These are phyloP conservation scores for Odontocerum albicorne DNA, from an alignment of 2,888 invertebrate genomes.

Conservation along the genomic window DNA sequence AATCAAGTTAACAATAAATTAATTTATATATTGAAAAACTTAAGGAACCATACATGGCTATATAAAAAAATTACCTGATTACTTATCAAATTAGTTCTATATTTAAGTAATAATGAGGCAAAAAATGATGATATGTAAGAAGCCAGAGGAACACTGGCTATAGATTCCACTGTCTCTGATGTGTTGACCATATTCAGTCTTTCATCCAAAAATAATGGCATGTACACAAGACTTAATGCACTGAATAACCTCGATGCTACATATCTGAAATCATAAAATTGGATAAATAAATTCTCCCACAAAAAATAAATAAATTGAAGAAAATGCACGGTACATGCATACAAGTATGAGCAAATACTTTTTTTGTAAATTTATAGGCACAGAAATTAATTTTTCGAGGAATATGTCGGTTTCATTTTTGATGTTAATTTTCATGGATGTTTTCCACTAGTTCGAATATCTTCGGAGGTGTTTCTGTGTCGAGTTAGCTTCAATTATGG, in stretches of 20 bases:
- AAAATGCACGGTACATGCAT: not conserved
- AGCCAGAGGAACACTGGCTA: slow-evolving; percentile 79
- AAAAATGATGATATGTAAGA: slow-evolving; percentile 77
- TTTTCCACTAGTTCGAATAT: too few species aligned
- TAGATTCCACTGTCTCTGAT: slow-evolving; percentile 62
- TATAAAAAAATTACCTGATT: slow-evolving; percentile 22
- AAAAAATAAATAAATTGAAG: not conserved
- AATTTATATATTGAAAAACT: too few species aligned
- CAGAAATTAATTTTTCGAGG: too few species aligned
- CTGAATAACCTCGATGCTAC: slow-evolving; percentile 87
- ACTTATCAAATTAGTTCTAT: slow-evolving; percentile 50
- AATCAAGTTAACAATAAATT: too few species aligned
- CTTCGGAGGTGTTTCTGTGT: too few species aligned
- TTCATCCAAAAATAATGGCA: slow-evolving; percentile 84
- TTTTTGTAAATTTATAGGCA: too few species aligned
- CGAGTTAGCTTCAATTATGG: too few species aligned
- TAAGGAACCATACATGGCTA: not conserved
- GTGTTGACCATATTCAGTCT: slow-evolving; percentile 57
- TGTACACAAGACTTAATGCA: slow-evolving; percentile 84
- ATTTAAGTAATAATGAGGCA: slow-evolving; percentile 73
- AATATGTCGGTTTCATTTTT: too few species aligned
- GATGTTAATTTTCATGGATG: too few species aligned
- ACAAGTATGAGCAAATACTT: too few species aligned
- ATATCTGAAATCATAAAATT: slow-evolving; percentile 60
- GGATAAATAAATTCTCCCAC: too few species aligned